Evolutionary conservation across 2,888 invertebrate genomes (phyloP).

Genomic region (Acleris sparsana): DNA sequence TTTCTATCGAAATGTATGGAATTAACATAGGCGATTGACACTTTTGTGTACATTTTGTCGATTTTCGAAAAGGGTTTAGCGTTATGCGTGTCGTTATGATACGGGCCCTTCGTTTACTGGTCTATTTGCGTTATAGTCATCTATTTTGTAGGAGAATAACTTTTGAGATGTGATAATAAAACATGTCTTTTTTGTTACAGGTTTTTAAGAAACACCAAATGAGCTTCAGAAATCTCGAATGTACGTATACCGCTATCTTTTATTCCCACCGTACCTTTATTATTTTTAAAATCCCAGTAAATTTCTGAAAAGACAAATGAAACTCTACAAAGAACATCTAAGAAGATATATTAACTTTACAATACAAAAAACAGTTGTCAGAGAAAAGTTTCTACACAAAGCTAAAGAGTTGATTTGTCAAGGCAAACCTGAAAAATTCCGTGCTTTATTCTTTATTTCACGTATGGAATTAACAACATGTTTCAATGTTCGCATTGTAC

Average conservation of each 20-base stretch:
- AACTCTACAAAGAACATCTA: not conserved
- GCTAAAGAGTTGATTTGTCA: slow-evolving; percentile 23
- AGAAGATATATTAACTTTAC: not conserved
- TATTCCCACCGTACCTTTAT: not conserved
- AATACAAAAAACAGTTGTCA: slow-evolving; percentile 32
- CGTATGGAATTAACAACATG: slow-evolving; percentile 17
- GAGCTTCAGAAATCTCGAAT: slow-evolving; percentile 65
- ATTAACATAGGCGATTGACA: no score
- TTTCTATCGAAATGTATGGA: no score
- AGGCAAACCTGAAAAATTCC: slow-evolving; percentile 16
- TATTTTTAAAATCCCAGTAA: slow-evolving; percentile 7
- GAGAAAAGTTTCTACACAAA: slow-evolving; percentile 12
- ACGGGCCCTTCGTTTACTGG: no score
- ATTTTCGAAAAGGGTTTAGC: no score
- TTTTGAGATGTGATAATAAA: not conserved
- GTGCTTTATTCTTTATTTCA: slow-evolving; percentile 26
- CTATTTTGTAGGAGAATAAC: no score
- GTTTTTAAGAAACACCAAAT: slow-evolving; percentile 51
- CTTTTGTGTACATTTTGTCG: no score
- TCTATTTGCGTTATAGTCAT: no score
- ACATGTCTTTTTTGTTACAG: slow-evolving; percentile 53
- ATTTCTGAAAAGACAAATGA: not conserved
- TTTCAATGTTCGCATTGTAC: slow-evolving; percentile 17
- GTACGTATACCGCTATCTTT: slow-evolving; percentile 54
- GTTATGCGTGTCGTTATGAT: no score